Evolutionary conservation across 2,113 vertebrate genomes (phyloP), one percentile per base, ranked within the genome.

Genomic region (Pionites leucogaster): DNA sequence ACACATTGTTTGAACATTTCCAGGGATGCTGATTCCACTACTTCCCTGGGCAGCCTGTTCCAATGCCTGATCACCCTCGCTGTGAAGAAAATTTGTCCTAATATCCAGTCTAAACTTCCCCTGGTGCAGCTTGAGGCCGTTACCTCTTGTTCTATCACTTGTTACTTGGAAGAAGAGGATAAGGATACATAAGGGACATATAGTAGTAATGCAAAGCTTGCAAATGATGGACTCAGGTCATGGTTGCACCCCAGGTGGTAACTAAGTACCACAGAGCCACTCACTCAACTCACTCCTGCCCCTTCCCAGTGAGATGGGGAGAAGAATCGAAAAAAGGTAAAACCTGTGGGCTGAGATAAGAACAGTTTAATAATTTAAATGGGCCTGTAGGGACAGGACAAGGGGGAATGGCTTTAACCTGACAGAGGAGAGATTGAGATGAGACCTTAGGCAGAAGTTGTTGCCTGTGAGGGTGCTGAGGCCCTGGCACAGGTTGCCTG

Each of bases 361-460:
- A n/a, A 59, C 20, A 59, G 33, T 15, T 35, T 59, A 10, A 35
- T 35, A 23, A 59, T 23, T 59, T 33, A 59, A 57, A 59, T 59
- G 20, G 33, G 55, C 55, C 33, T n/a, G 55, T n/a, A 59, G 55
- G 19, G 55, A 59, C 20, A 59, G 55, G 31, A 57, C 31, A 57
- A 57, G 19, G 31, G 53, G 55, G 55, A 57, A 57, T n/a, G 31
- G 1, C 55, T 59, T 59, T n/a, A 59, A 59, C 8, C 33, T n/a
- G 55, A n/a, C 55, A n/a, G 55, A 59, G 55, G 33, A 8, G 20
- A 59, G 55, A 59, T 2, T 59, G 4, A 59, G 20, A n/a, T 59
- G 33, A 59, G 20, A 6, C 14, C 20, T n/a, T 2, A n/a, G 6
- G 55, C 3, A n/a, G 33, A 59, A 59, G 57, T 10, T 59, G 0